Conservation (phyloP, 2,113 vertebrate species). For the Brachyhypopomus occidentalis region DNA sequence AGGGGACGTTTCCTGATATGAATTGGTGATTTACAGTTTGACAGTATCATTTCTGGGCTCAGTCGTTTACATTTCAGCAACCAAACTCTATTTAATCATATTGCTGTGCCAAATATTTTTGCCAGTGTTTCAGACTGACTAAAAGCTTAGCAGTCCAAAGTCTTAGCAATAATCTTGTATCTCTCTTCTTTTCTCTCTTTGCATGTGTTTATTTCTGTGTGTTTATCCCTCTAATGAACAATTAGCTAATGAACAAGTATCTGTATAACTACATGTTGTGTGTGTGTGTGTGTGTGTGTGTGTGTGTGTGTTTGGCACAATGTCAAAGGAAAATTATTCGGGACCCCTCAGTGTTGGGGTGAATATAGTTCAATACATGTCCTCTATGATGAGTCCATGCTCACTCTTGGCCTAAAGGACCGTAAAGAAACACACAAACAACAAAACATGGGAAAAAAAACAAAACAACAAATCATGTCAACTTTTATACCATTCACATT, state of each 20-base stretch:
- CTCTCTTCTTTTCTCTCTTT: slow-evolving; percentile 18
- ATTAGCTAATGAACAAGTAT: too few species aligned
- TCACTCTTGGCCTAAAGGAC: slow-evolving; percentile 51
- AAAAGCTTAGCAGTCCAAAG: slow-evolving; percentile 5
- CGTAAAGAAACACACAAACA: slow-evolving; percentile 57
- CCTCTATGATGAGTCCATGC: slow-evolving; percentile 54
- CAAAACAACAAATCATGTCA: slow-evolving; percentile 44
- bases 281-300: neutral
- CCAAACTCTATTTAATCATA: slow-evolving; percentile 9
- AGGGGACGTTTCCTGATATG: slow-evolving; percentile 54
- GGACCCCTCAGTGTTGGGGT: neutral
- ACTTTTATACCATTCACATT: slow-evolving; percentile 73
- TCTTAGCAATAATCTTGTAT: neutral
- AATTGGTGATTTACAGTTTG: slow-evolving; percentile 61
- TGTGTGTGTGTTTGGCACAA: neutral
- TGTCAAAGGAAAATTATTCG: neutral
- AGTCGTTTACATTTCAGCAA: slow-evolving; percentile 50
- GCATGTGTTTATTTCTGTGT: slow-evolving; percentile 3
- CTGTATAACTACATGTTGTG: neutral
- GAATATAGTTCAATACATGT: slow-evolving; percentile 13
- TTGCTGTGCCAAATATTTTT: neutral
- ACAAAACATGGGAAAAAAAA: slow-evolving; percentile 42
- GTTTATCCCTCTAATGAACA: neutral
- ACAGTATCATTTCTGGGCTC: slow-evolving; percentile 55
- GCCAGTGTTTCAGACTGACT: slow-evolving; percentile 27